phyloP scores from a whole-genome alignment of 2,888 invertebrate species.

The Perithous albicinctus region DNA sequence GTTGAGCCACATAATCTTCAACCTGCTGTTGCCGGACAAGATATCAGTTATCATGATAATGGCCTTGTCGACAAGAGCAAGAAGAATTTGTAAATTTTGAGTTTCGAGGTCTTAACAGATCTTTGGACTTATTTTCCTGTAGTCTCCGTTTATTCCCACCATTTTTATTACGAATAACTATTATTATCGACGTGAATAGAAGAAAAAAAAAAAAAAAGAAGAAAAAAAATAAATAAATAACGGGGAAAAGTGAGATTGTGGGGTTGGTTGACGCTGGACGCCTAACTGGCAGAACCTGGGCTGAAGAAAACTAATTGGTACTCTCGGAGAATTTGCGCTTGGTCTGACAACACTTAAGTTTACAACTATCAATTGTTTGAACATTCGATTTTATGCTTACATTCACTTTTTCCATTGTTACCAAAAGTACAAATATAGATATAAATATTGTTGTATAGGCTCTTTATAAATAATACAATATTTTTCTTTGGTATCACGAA shows the following conservation, averaged over 20 bases:
- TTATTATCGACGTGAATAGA: neutral
- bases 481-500: too few species aligned
- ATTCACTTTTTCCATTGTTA: too few species aligned
- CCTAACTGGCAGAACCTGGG: constrained; percentile 41
- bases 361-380: too few species aligned
- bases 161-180: constrained; percentile 12
- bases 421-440: too few species aligned
- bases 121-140: neutral
- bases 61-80: constrained; percentile 80
- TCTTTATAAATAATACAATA: too few species aligned
- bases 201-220: too few species aligned
- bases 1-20: constrained; percentile 87
- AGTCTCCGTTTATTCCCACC: constrained; percentile 16
- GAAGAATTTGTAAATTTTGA: constrained; percentile 76
- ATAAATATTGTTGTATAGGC: too few species aligned
- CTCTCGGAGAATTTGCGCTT: neutral
- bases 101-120: neutral
- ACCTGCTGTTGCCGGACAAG: constrained; percentile 87
- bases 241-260: constrained; percentile 8
- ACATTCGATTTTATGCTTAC: too few species aligned
- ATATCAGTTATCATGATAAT: constrained; percentile 86
- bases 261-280: constrained; percentile 41
- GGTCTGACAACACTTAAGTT: neutral
- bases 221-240: too few species aligned
- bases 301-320: neutral